phyloP scores from a whole-genome alignment of 2,797 vertebrate species.

The Danio kyathit region DNA sequence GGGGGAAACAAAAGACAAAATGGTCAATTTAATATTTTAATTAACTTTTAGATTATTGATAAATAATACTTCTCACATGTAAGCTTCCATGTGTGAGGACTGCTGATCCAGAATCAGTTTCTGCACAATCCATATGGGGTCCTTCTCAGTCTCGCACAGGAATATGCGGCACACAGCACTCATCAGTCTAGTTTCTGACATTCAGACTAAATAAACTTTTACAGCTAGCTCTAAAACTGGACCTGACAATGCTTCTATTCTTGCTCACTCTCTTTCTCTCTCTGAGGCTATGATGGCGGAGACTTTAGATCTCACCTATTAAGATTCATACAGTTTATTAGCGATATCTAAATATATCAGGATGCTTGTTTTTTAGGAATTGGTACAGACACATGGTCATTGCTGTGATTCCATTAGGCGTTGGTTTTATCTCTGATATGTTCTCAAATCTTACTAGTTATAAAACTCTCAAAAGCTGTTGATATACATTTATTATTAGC shows the following conservation, averaged over 20 bases:
- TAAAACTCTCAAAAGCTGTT: conserved; percentile 6
- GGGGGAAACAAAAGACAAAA: neutral
- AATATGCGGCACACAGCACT: conserved; percentile 65
- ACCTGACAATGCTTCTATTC: conserved; percentile 41
- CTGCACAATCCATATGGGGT: neutral
- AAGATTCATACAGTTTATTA: neutral
- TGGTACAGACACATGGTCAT: neutral
- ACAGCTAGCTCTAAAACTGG: conserved; percentile 63
- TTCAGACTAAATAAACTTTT: conserved; percentile 74
- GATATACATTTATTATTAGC: neutral
- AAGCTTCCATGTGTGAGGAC: neutral
- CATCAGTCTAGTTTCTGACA: conserved; percentile 64
- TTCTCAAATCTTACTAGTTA: neutral
- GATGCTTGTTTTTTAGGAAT: neutral
- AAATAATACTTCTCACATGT: conserved; percentile 21
- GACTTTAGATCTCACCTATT: neutral
- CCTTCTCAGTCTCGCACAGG: conserved; percentile 31
- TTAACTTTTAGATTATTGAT: conserved; percentile 33
- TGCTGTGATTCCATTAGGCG: neutral
- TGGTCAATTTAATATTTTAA: neutral
- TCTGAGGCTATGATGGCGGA: neutral
- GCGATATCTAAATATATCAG: neutral
- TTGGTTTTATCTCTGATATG: neutral
- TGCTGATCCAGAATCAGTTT: conserved; percentile 1
- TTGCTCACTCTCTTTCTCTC: neutral